Conservation (phyloP, 2,797 vertebrate genomes). For the Valencia hispanica region DNA sequence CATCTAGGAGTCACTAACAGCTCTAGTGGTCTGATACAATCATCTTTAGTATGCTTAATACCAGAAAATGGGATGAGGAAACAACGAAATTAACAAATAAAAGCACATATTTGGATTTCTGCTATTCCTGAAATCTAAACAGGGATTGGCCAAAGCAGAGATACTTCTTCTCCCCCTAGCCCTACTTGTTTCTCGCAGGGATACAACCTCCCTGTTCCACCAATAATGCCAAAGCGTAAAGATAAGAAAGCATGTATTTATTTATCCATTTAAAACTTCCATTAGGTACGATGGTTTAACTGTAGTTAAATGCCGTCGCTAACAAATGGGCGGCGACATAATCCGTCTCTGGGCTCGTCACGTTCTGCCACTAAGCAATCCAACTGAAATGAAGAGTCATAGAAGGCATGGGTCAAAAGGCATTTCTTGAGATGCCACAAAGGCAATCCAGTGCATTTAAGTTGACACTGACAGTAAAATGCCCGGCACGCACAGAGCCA, state of each 20-base stretch:
- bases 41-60: constrained; percentile 79
- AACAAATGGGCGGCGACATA: constrained; percentile 50
- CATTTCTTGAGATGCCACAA: constrained; percentile 81
- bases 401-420: constrained; percentile 83
- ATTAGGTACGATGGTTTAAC: constrained; percentile 47
- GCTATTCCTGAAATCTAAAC: constrained; percentile 80
- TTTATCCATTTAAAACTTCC: constrained; percentile 3
- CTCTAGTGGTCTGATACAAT: constrained; percentile 81
- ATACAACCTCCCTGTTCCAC: constrained; percentile 41
- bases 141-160: constrained; percentile 72
- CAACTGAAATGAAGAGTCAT: constrained; percentile 75
- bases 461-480: constrained; percentile 81
- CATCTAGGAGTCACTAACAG: constrained; percentile 78
- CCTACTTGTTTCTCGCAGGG: constrained; percentile 54
- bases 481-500: constrained; percentile 78
- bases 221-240: constrained; percentile 37
- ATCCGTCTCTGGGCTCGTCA: constrained; percentile 62
- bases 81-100: constrained; percentile 66
- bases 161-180: constrained; percentile 67
- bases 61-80: constrained; percentile 73
- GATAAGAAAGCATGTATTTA: constrained; percentile 32
- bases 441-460: constrained; percentile 80
- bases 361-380: constrained; percentile 59
- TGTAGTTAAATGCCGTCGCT: constrained; percentile 50
- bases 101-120: constrained; percentile 80